phyloP scores from a whole-genome alignment of 2,888 invertebrate genomes.

The Acanthosepion esculentum region DNA sequence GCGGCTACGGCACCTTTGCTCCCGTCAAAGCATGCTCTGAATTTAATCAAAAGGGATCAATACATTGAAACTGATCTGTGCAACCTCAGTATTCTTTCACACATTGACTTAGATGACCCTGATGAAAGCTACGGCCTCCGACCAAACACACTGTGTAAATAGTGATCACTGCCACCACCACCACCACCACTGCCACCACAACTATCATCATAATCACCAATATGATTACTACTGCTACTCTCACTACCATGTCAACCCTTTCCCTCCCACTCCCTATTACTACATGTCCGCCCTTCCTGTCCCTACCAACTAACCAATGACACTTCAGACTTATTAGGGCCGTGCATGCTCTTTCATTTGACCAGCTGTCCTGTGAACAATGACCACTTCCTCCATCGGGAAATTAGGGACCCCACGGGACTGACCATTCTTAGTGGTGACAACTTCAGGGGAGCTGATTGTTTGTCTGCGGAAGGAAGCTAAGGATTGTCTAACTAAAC shows the following conservation, averaged over 20 bases:
- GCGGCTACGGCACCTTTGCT: conserved; percentile 33
- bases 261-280: background rate
- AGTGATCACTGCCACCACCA: background rate
- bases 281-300: background rate
- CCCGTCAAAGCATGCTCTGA: conserved; percentile 33
- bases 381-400: conserved; percentile 45
- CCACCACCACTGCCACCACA: background rate
- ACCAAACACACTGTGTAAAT: conserved; percentile 9
- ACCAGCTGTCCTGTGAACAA: conserved; percentile 47
- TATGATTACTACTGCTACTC: background rate
- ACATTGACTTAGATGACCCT: conserved; percentile 33
- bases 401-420: conserved; percentile 43
- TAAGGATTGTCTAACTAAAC: conserved; percentile 41
- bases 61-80: conserved; percentile 33
- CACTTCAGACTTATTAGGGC: conserved; percentile 40
- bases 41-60: conserved; percentile 33
- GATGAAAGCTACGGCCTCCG: conserved; percentile 14
- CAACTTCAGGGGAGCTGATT: conserved; percentile 33
- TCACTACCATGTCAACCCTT: background rate
- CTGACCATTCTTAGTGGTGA: conserved; percentile 43
- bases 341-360: conserved; percentile 44
- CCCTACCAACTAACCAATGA: conserved; percentile 36
- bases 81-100: conserved; percentile 33
- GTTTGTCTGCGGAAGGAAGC: conserved; percentile 45
- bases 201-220: background rate